A percentile compares a stretch with the other conserved stretches of the same genome.
Conservation (phyloP, 2,113 vertebrate species). For the Tyrannus savana region DNA sequence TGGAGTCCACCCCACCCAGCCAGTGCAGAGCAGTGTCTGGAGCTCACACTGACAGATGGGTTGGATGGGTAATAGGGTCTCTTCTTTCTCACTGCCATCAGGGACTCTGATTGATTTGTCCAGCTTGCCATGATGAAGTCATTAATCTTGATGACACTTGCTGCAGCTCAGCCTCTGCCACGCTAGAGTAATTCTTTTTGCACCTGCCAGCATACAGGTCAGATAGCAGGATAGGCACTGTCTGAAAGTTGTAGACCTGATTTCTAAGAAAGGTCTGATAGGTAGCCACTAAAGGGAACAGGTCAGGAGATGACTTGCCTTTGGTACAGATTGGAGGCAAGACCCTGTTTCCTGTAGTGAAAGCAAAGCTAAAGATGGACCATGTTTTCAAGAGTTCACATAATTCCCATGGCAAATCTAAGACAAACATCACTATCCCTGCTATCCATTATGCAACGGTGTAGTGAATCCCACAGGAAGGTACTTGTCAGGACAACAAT, state of each 20-base stretch:
- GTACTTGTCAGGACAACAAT: background rate
- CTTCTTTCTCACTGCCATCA: background rate
- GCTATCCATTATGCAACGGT: background rate
- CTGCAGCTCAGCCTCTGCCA: background rate
- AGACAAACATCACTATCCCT: background rate
- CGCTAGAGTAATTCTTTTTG: background rate
- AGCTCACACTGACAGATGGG: background rate
- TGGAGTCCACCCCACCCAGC: background rate
- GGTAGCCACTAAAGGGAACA: background rate
- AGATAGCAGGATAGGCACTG: background rate
- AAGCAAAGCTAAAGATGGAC: background rate
- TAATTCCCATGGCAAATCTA: background rate
- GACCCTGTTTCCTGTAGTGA: background rate
- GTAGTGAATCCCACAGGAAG: background rate
- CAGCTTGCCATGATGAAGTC: background rate
- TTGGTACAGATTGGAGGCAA: background rate
- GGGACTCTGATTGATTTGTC: constrained; percentile 25
- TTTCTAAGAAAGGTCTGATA: background rate
- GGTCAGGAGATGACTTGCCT: background rate
- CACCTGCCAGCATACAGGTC: background rate
- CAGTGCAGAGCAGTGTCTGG: background rate
- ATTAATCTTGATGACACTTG: constrained; percentile 48
- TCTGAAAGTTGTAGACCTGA: background rate
- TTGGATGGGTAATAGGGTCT: background rate
- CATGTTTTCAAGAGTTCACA: background rate